These are phyloP conservation scores for Melinopterus prodromus DNA, from an alignment of 2,888 invertebrate species.

Conservation along the genomic window DNA sequence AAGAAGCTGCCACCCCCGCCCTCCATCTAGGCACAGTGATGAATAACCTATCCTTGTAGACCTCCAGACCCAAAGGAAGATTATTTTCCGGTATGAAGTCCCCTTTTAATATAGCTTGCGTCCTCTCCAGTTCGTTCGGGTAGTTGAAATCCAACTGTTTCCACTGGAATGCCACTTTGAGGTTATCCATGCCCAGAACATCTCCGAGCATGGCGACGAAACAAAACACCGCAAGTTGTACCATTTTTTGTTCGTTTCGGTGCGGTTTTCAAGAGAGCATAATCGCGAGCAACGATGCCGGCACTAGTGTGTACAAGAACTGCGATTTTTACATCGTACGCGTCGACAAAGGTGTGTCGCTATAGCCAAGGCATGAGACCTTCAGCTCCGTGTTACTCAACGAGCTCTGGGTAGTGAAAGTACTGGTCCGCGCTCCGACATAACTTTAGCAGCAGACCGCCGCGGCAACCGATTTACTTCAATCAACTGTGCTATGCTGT, in stretches of 20 bases:
- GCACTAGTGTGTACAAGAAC: not conserved
- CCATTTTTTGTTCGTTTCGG: not conserved
- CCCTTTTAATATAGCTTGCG: conserved; percentile 67
- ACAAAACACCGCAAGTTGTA: not conserved
- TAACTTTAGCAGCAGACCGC: conserved; percentile 13
- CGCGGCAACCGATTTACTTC: conserved; percentile 18
- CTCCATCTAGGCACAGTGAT: conserved; percentile 80
- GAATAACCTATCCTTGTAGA: conserved; percentile 73
- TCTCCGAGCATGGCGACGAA: not conserved
- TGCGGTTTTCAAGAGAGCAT: not conserved
- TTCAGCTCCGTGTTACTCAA: conserved; percentile 37
- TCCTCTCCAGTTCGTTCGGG: conserved; percentile 64
- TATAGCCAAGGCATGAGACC: conserved; percentile 25
- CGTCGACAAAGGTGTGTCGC: conserved; percentile 34
- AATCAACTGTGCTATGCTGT: conserved; percentile 15
- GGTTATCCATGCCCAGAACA: conserved; percentile 66
- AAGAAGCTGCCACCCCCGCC: conserved; percentile 76
- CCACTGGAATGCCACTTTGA: conserved; percentile 77
- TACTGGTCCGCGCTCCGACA: conserved; percentile 25
- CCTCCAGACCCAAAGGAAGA: conserved; percentile 78
- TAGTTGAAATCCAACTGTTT: conserved; percentile 76
- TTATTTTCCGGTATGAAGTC: conserved; percentile 75
- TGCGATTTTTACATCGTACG: conserved; percentile 21
- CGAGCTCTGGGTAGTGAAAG: conserved; percentile 37
- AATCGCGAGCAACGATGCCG: not conserved